These are phyloP conservation scores for Aurelia aurita complex sp. Pacific DNA, from an alignment of 30 jellyfish, hydroid and myxozoan species.

Conservation along the genomic window DNA sequence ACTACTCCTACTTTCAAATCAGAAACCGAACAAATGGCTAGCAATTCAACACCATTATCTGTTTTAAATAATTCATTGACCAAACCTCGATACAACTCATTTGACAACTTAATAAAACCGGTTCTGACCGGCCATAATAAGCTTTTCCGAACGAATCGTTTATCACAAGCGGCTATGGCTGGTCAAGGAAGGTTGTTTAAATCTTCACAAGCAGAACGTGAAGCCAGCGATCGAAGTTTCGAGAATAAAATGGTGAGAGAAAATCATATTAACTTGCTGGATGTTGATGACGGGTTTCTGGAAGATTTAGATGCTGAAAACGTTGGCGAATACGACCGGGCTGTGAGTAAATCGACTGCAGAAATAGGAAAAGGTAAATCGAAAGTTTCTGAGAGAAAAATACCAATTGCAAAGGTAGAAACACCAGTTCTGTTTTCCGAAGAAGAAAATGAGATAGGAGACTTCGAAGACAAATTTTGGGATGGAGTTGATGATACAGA, in stretches of 20 bases:
- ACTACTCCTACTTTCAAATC: no score
- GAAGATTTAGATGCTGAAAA: background rate
- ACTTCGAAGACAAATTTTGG: constrained; percentile 39
- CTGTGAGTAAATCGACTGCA: background rate
- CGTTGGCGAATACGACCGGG: background rate
- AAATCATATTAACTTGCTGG: background rate
- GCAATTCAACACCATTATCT: no score
- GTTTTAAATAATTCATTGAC: background rate
- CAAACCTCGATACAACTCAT: constrained; percentile 2
- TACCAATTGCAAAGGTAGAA: background rate
- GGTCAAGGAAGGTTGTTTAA: constrained; percentile 11
- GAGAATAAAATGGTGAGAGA: background rate
- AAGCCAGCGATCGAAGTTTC: background rate
- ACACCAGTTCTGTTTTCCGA: constrained; percentile 46
- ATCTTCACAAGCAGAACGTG: background rate
- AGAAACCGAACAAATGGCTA: no score
- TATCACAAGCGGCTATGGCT: background rate
- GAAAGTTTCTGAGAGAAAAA: background rate
- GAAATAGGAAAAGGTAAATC: no score
- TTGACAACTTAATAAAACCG: constrained; percentile 25
- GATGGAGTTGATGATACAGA: constrained; percentile 2
- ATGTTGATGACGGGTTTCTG: background rate
- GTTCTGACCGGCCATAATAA: background rate
- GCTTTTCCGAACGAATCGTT: background rate
- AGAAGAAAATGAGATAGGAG: background rate